phyloP scores from a whole-genome alignment of 2,888 invertebrate genomes.

The Calameuta idolon region DNA sequence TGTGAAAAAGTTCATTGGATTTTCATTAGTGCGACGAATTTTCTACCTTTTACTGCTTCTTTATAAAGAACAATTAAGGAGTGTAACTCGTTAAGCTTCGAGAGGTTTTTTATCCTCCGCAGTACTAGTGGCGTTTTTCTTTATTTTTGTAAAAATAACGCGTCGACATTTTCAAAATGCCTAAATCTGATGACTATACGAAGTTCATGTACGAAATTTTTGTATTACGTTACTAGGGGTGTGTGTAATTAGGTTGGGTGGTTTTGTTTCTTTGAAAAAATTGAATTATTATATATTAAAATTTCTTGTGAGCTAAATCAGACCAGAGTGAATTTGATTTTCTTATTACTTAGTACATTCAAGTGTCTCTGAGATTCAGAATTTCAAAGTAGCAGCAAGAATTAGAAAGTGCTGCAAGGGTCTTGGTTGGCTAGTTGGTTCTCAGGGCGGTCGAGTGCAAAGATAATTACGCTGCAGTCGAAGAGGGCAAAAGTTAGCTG shows the following conservation, averaged over 20 bases:
- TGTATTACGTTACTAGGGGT: too few species aligned
- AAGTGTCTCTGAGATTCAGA: not conserved
- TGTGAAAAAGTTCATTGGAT: not conserved
- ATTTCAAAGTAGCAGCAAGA: not conserved
- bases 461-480: not conserved
- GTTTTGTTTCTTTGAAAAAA: not conserved
- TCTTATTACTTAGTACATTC: not conserved
- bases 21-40: not conserved
- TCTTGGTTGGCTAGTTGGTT: not conserved
- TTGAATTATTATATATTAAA: not conserved
- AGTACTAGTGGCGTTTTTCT: not conserved
- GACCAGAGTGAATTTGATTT: not conserved
- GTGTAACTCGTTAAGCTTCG: not conserved
- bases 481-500: not conserved
- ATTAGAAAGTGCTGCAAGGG: not conserved
- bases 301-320: not conserved
- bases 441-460: not conserved
- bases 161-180: not conserved
- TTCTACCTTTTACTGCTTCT: not conserved
- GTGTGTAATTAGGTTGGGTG: too few species aligned
- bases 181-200: not conserved
- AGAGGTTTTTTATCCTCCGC: not conserved
- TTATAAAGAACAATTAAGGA: not conserved
- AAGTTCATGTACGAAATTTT: not conserved
- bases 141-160: not conserved